Conservation (phyloP, 1,140 invertebrate species). For the Goniozus legneri region DNA sequence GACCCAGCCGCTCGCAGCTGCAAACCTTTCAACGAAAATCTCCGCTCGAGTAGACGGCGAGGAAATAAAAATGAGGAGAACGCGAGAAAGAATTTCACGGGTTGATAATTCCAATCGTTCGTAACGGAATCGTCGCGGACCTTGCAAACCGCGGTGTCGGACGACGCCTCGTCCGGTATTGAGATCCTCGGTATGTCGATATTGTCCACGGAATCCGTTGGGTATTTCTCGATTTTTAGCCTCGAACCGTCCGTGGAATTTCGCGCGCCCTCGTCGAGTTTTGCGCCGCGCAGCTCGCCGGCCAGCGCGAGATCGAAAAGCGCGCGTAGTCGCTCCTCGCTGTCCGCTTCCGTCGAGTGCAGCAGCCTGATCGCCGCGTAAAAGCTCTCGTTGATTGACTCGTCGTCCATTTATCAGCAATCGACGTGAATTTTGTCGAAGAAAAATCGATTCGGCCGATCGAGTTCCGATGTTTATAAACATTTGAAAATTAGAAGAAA, state of each 20-base stretch:
- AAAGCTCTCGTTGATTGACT: constrained; percentile 24
- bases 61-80: too few relatives aligned
- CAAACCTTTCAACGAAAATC: constrained; percentile 26
- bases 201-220: constrained; percentile 22
- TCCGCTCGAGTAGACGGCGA: background rate
- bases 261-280: background rate
- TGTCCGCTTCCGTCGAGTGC: constrained; percentile 28
- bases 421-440: constrained; percentile 29
- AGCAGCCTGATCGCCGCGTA: constrained; percentile 26
- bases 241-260: background rate
- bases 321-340: constrained; percentile 25
- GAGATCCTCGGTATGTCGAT: constrained; percentile 37
- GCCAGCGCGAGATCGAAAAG: constrained; percentile 29
- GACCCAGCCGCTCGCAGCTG: constrained; percentile 32
- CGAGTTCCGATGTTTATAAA: constrained; percentile 19
- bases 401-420: constrained; percentile 16
- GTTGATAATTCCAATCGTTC: too few relatives aligned
- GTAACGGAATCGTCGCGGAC: too few relatives aligned
- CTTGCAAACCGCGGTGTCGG: constrained; percentile 29
- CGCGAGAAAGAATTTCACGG: too few relatives aligned
- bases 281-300: constrained; percentile 5
- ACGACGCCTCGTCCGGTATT: constrained; percentile 36
- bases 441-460: constrained; percentile 17
- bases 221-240: too few relatives aligned
- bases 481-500: too few relatives aligned